Percentiles rank a stretch among this genome's conserved stretches.
Evolutionary conservation across 2,113 vertebrate species (phyloP).

Genomic region (Dolichotis patagonum): DNA sequence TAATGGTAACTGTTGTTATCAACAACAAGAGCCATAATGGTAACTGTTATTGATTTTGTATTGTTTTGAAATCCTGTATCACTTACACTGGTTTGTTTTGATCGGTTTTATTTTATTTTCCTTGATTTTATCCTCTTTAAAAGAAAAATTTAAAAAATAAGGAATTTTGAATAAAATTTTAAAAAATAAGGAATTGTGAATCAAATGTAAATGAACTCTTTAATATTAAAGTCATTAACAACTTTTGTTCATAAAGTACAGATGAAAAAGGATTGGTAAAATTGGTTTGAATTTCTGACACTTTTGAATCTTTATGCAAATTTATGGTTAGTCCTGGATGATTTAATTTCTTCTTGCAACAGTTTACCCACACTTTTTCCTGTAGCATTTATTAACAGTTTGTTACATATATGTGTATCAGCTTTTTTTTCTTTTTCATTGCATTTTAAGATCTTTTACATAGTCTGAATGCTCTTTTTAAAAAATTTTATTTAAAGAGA

Average conservation of each 20-base stretch:
- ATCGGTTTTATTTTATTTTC: too few relatives aligned
- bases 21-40: too few relatives aligned
- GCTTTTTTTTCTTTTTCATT: background rate
- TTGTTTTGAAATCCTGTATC: too few relatives aligned
- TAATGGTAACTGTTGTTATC: too few relatives aligned
- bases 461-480: background rate
- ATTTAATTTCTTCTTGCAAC: slow-evolving; percentile 25
- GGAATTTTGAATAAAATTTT: background rate
- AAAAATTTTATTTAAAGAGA: too few relatives aligned
- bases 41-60: too few relatives aligned
- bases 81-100: too few relatives aligned
- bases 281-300: background rate
- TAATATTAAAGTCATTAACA: background rate
- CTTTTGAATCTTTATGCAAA: slow-evolving; percentile 14
- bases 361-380: background rate
- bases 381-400: background rate
- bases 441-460: slow-evolving; percentile 31
- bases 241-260: background rate
- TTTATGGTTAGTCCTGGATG: background rate
- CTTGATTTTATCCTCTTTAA: too few relatives aligned
- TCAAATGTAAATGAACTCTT: background rate
- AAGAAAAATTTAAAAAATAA: too few relatives aligned
- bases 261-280: background rate
- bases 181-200: slow-evolving; percentile 28
- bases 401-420: background rate